Evolutionary conservation across 35 echinoderm and acorn worm species (phyloP).

Genomic region (Heliocidaris erythrogramma): DNA sequence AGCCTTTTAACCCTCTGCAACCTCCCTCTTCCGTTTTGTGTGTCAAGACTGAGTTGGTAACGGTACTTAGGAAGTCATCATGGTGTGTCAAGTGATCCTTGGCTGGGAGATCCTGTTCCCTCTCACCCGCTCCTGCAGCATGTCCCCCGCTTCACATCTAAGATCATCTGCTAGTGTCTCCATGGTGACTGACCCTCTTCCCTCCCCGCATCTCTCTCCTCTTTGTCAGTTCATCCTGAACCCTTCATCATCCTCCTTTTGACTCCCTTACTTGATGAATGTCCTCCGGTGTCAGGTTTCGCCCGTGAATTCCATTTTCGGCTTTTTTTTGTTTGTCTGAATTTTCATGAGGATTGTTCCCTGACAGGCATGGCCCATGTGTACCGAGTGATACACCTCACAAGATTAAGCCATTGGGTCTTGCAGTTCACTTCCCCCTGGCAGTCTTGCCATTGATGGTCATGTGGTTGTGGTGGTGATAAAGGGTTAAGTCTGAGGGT

Average conservation of each 20-base stretch:
- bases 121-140: background rate
- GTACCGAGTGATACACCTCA: background rate
- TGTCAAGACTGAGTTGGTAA: slow-evolving; percentile 24
- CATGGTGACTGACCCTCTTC: background rate
- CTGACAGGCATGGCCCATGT: background rate
- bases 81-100: background rate
- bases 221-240: background rate
- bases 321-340: background rate
- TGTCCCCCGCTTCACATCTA: background rate
- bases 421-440: background rate
- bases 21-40: slow-evolving; percentile 11
- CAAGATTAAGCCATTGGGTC: background rate
- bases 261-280: background rate
- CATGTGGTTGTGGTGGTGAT: background rate
- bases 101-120: background rate
- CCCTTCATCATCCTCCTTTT: background rate
- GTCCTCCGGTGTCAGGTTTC: background rate
- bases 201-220: slow-evolving; percentile 5
- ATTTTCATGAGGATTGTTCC: slow-evolving; percentile 7
- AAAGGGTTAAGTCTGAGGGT: background rate
- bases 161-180: slow-evolving; percentile 6
- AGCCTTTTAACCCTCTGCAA: background rate
- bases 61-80: slow-evolving; percentile 10
- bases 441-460: background rate
- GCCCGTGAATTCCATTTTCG: background rate